These are phyloP conservation scores for Toxonevra muliebris DNA, from an alignment of 2,888 invertebrate genomes.

Conservation along the genomic window DNA sequence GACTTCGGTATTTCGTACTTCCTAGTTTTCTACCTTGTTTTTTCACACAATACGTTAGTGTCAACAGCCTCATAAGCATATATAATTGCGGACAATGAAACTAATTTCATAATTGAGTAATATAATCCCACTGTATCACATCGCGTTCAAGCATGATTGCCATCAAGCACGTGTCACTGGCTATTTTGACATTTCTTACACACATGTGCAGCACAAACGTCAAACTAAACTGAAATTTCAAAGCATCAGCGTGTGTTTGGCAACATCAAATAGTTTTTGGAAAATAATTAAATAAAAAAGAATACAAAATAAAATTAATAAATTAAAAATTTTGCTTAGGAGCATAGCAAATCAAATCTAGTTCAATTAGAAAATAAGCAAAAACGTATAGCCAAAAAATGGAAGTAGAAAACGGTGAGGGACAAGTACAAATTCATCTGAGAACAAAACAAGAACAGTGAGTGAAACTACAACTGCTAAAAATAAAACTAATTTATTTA, in stretches of 20 bases:
- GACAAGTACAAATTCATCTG: conserved; percentile 80
- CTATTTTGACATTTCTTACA: background rate
- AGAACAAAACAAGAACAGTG: conserved; percentile 84
- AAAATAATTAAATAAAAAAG: conserved; percentile 4
- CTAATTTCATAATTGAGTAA: too few relatives aligned
- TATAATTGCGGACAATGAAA: too few relatives aligned
- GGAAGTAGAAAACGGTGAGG: conserved; percentile 65
- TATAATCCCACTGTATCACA: too few relatives aligned
- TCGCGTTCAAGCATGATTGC: too few relatives aligned
- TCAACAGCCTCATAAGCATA: too few relatives aligned
- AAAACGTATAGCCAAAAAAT: conserved; percentile 38
- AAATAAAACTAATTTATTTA: background rate
- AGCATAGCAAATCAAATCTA: conserved; percentile 4
- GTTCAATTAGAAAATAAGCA: conserved; percentile 10
- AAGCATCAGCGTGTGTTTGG: conserved; percentile 8
- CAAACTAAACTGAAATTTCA: background rate
- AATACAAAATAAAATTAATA: conserved; percentile 1
- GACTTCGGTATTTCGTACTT: too few relatives aligned
- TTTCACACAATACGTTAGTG: too few relatives aligned
- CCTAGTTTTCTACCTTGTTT: too few relatives aligned
- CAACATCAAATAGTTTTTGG: background rate
- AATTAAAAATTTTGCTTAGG: conserved; percentile 11
- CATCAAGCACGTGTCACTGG: background rate
- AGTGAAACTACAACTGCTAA: conserved; percentile 58
- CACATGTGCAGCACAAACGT: conserved; percentile 8